These are phyloP conservation scores for Temnothorax rugatulus DNA, from an alignment of 2,888 invertebrate genomes.

Conservation along the genomic window DNA sequence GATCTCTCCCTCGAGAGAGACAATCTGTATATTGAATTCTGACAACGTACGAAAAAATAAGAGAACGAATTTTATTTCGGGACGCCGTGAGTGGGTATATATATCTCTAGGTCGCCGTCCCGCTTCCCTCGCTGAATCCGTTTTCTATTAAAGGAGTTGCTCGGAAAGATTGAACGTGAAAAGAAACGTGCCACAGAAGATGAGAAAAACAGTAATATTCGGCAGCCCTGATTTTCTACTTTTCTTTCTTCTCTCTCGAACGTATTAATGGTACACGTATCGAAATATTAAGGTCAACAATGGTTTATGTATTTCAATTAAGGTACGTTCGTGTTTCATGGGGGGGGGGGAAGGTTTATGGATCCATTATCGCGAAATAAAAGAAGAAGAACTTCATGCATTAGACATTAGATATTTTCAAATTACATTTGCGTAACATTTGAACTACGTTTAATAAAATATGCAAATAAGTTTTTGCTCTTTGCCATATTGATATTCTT, in stretches of 20 bases:
- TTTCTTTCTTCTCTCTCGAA: background rate
- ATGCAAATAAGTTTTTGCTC: slow-evolving; percentile 31
- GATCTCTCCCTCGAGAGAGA: background rate
- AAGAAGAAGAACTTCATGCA: background rate
- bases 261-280: background rate
- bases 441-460: slow-evolving; percentile 36
- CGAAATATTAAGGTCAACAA: slow-evolving; percentile 19
- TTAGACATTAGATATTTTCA: background rate
- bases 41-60: slow-evolving; percentile 50
- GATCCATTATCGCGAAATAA: background rate
- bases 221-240: slow-evolving; percentile 9
- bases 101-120: slow-evolving; percentile 36
- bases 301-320: background rate
- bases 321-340: slow-evolving; percentile 2
- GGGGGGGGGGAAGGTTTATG: background rate
- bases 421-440: slow-evolving; percentile 2
- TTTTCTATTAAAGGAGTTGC: slow-evolving; percentile 74
- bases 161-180: slow-evolving; percentile 67
- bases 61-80: slow-evolving; percentile 57
- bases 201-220: slow-evolving; percentile 60
- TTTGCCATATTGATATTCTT: slow-evolving; percentile 38
- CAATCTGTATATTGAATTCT: slow-evolving; percentile 59
- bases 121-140: slow-evolving; percentile 60
- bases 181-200: slow-evolving; percentile 67
- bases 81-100: slow-evolving; percentile 36